Conservation (phyloP, 2,888 invertebrate species). For the Drosophila bunnanda region DNA sequence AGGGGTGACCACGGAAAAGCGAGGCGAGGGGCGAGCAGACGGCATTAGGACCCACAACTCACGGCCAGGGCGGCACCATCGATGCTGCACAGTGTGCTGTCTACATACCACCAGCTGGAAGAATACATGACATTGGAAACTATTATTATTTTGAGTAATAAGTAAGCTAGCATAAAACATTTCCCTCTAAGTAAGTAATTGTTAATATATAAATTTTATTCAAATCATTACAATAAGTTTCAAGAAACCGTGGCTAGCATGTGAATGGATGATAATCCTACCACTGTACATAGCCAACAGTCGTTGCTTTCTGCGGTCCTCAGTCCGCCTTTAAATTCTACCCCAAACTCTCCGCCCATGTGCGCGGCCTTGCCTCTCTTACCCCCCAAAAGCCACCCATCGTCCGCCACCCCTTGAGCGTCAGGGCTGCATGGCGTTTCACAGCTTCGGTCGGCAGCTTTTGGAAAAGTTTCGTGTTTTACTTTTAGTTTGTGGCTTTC, state of each 20-base stretch:
- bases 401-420: slow-evolving; percentile 2
- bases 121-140: not conserved
- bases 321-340: slow-evolving; percentile 12
- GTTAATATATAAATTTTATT: not conserved
- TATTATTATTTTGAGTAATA: not conserved
- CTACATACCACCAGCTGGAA: not conserved
- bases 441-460: slow-evolving; percentile 75
- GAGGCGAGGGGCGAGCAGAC: slow-evolving; percentile 6
- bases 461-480: slow-evolving; percentile 76
- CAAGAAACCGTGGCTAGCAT: not conserved
- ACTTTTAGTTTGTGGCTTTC: slow-evolving; percentile 80
- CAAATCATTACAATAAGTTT: not conserved
- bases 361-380: slow-evolving; percentile 10
- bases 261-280: too few species aligned
- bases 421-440: slow-evolving; percentile 66
- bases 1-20: slow-evolving; percentile 54
- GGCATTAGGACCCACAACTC: slow-evolving; percentile 39
- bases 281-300: slow-evolving; percentile 27
- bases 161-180: not conserved
- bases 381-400: not conserved
- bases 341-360: not conserved
- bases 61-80: slow-evolving; percentile 19
- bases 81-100: slow-evolving; percentile 23
- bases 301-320: slow-evolving; percentile 37
- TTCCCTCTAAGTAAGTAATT: not conserved